Conservation (phyloP, 2,113 vertebrate species). For the Suncus etruscus region DNA sequence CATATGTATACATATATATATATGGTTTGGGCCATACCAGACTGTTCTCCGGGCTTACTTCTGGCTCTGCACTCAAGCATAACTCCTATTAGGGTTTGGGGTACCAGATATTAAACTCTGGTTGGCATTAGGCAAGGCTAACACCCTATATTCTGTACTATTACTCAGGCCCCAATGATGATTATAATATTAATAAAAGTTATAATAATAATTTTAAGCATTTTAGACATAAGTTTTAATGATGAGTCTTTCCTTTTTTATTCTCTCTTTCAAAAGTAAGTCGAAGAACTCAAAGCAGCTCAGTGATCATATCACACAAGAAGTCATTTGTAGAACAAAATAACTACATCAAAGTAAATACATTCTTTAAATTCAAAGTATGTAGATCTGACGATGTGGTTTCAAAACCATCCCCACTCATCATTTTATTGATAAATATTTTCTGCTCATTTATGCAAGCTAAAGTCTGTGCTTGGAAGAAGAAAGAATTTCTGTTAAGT, state of each 20-base stretch:
- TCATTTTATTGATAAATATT: neutral
- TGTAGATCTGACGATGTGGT: neutral
- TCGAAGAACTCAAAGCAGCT: slow-evolving; percentile 12
- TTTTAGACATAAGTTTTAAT: no score
- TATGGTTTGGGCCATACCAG: no score
- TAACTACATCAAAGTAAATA: neutral
- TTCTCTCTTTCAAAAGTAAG: neutral
- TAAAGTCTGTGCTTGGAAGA: neutral
- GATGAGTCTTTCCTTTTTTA: neutral
- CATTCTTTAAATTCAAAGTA: neutral
- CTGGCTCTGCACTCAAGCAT: no score
- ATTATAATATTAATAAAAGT: no score
- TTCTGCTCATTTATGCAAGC: neutral
- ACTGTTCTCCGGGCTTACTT: no score
- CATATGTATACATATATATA: no score
- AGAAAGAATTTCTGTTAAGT: neutral
- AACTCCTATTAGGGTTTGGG: no score
- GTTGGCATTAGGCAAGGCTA: no score
- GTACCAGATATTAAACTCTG: no score
- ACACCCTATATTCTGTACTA: no score
- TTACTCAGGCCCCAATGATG: no score
- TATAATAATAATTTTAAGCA: no score
- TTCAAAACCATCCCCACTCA: neutral
- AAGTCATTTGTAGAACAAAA: neutral
- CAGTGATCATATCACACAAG: neutral